Conservation (phyloP, 1,140 invertebrate genomes). For the Mesaphorura yosii region DNA sequence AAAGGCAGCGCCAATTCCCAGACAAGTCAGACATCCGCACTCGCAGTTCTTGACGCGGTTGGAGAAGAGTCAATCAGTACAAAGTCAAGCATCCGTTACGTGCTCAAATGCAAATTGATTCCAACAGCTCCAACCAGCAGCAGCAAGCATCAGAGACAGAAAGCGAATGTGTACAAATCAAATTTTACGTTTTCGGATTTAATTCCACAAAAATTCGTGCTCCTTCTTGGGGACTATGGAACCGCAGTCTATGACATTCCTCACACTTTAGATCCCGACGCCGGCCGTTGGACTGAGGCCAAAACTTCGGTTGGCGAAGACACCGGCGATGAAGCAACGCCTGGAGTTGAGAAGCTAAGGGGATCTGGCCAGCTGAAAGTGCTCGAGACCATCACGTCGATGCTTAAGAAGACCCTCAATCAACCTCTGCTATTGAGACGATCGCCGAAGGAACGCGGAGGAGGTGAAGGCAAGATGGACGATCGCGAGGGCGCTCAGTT, state of each 20-base stretch:
- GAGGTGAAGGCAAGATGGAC: neutral
- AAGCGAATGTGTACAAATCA: constrained; percentile 1
- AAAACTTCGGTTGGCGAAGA: neutral
- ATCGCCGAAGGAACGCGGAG: neutral
- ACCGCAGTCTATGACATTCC: constrained; percentile 1
- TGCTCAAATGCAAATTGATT: too few relatives aligned
- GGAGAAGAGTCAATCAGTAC: too few relatives aligned
- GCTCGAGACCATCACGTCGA: neutral
- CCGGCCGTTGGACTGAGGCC: neutral
- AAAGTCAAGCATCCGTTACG: neutral
- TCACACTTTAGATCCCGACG: neutral
- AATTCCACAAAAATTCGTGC: constrained; percentile 12
- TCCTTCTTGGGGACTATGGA: constrained; percentile 2
- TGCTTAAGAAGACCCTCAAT: neutral
- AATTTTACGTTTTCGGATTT: constrained; percentile 13
- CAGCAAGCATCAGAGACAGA: neutral
- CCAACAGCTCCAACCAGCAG: too few relatives aligned
- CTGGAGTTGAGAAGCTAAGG: neutral
- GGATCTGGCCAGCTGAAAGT: neutral
- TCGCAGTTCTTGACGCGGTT: neutral
- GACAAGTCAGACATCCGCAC: neutral
- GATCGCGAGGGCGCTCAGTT: neutral
- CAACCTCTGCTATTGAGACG: neutral
- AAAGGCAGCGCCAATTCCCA: neutral
- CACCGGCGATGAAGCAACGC: neutral